Evolutionary conservation across 2,113 vertebrate genomes (phyloP).

Genomic region (Ciconia boyciana): DNA sequence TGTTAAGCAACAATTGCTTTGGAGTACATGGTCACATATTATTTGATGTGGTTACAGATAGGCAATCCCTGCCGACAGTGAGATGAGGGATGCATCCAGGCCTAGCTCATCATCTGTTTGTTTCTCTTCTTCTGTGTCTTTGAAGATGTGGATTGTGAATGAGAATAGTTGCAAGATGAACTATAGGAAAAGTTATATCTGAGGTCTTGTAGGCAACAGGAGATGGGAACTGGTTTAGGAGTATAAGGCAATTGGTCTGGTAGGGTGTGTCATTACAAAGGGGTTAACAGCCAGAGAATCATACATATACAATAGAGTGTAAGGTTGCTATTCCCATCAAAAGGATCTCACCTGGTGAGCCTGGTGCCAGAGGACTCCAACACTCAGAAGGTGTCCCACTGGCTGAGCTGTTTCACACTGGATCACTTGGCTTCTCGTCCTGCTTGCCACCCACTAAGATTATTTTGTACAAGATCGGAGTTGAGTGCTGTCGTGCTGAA

Average conservation of each 20-base stretch:
- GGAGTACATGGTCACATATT: not conserved
- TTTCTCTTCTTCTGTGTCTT: not conserved
- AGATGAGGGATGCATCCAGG: not conserved
- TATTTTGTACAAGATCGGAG: not conserved
- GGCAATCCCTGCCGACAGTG: not conserved
- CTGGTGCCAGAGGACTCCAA: not conserved
- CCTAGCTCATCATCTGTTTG: not conserved
- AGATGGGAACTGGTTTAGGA: not conserved
- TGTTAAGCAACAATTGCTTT: not conserved
- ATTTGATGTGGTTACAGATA: conserved; percentile 38
- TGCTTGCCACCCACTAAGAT: not conserved
- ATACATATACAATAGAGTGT: not conserved
- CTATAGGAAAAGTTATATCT: not conserved
- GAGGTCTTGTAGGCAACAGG: not conserved
- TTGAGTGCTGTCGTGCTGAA: not conserved
- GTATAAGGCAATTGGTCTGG: not conserved
- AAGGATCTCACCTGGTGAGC: not conserved
- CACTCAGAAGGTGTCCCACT: not conserved
- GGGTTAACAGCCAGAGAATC: not conserved
- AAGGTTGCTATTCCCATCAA: not conserved
- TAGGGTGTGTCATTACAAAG: not conserved
- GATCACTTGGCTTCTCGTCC: not conserved
- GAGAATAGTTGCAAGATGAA: not conserved
- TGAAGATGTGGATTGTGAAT: not conserved
- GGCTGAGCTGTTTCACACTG: not conserved